Conservation (phyloP, 2,113 vertebrate genomes). For the Brachyistius frenatus region DNA sequence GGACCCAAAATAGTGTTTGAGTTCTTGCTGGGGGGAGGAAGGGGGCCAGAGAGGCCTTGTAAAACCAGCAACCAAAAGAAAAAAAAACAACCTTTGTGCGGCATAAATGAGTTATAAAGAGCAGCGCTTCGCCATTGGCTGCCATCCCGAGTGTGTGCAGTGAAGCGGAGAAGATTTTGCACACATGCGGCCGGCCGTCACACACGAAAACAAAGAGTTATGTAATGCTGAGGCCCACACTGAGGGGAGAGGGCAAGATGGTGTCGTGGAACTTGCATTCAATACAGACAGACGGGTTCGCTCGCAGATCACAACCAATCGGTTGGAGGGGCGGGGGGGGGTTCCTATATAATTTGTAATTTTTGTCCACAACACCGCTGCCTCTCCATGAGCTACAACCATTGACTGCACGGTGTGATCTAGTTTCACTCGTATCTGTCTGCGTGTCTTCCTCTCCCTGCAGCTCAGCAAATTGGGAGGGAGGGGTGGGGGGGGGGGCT, state of each 20-base stretch:
- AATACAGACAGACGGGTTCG: conserved; percentile 33
- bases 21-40: conserved; percentile 8
- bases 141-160: conserved; percentile 64
- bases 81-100: conserved; percentile 64
- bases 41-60: neutral
- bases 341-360: neutral
- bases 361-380: neutral
- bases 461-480: conserved; percentile 37
- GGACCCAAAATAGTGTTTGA: conserved; percentile 28
- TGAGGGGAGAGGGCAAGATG: conserved; percentile 69
- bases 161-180: conserved; percentile 68
- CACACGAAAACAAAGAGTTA: conserved; percentile 79
- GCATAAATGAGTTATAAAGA: conserved; percentile 67
- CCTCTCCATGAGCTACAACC: neutral
- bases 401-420: conserved; percentile 23
- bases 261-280: conserved; percentile 51
- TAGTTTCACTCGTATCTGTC: conserved; percentile 42
- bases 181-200: conserved; percentile 65
- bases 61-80: conserved; percentile 30
- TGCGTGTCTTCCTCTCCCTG: conserved; percentile 40
- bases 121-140: conserved; percentile 57
- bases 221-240: conserved; percentile 79
- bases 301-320: neutral
- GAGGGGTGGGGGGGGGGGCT: conserved; percentile 3
- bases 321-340: neutral